phyloP scores from a whole-genome alignment of 2,113 vertebrate genomes.

The Larimichthys crocea region DNA sequence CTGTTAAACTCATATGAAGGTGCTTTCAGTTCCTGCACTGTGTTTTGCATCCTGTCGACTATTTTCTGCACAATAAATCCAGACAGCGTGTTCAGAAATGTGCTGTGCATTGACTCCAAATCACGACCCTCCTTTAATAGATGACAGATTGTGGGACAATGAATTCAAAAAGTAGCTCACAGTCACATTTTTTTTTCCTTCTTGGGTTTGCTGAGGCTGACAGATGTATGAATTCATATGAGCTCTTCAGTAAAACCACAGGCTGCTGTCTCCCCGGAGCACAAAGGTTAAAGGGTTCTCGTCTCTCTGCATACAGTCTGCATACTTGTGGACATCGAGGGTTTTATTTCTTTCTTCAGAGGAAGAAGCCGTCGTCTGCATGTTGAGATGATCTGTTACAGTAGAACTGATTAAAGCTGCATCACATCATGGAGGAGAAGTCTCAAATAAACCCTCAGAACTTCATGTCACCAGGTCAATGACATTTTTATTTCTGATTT shows the following conservation, averaged over 20 bases:
- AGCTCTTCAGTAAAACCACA: constrained; percentile 13
- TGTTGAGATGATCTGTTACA: neutral
- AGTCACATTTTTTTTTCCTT: neutral
- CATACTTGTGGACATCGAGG: neutral
- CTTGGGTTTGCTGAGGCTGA: neutral
- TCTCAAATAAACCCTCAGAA: neutral
- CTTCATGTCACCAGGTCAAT: neutral
- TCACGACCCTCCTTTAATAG: neutral
- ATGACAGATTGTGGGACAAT: neutral
- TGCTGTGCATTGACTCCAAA: constrained; percentile 19
- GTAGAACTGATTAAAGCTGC: neutral
- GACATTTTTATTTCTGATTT: neutral
- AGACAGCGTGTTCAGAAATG: neutral
- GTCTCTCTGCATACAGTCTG: neutral
- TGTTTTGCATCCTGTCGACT: neutral
- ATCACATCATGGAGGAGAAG: neutral
- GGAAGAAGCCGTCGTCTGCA: neutral
- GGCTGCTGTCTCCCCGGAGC: constrained; percentile 19
- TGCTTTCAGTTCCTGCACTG: neutral
- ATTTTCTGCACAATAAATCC: neutral
- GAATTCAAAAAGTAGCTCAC: constrained; percentile 4
- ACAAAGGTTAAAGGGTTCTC: neutral
- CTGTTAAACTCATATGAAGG: constrained; percentile 18
- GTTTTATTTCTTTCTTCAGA: neutral
- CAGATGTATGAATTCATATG: neutral